Conservation (phyloP, 2,888 invertebrate species). For the Ceramica pisi region DNA sequence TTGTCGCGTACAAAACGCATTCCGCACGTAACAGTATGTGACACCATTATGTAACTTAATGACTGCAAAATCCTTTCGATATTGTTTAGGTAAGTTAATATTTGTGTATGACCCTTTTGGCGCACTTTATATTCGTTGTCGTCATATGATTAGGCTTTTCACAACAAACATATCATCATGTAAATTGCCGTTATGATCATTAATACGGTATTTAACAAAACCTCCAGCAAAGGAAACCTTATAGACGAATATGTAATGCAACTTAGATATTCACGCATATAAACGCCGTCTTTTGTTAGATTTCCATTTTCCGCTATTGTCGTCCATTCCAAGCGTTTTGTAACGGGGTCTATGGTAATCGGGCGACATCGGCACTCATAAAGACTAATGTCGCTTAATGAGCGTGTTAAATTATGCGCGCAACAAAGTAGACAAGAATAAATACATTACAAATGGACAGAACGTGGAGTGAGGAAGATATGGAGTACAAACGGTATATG, state of each 20-base stretch:
- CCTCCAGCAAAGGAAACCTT: not conserved
- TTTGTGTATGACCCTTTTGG: constrained; percentile 4
- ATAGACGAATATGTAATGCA: not conserved
- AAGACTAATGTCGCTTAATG: constrained; percentile 67
- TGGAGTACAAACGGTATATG: not conserved
- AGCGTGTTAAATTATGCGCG: constrained; percentile 66
- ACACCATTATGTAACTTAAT: constrained; percentile 28
- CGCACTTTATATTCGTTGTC: not conserved
- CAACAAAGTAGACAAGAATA: constrained; percentile 61
- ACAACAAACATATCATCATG: not conserved
- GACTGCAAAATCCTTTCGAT: constrained; percentile 26
- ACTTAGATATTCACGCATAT: constrained; percentile 17
- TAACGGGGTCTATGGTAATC: constrained; percentile 55
- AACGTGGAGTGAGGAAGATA: constrained; percentile 15
- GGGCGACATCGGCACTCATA: constrained; percentile 48
- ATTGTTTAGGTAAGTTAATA: constrained; percentile 25
- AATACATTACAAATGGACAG: constrained; percentile 56
- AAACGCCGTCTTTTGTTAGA: constrained; percentile 28
- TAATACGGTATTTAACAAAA: constrained; percentile 9
- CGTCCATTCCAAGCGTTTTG: constrained; percentile 45
- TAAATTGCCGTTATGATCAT: not conserved
- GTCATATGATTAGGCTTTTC: not conserved
- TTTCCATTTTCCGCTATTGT: constrained; percentile 42
- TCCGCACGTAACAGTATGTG: constrained; percentile 26
- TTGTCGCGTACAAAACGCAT: constrained; percentile 34